Evolutionary conservation across 1,140 invertebrate genomes (phyloP), one percentile per base, ranked within the genome.

Genomic region (Plodia interpunctella): DNA sequence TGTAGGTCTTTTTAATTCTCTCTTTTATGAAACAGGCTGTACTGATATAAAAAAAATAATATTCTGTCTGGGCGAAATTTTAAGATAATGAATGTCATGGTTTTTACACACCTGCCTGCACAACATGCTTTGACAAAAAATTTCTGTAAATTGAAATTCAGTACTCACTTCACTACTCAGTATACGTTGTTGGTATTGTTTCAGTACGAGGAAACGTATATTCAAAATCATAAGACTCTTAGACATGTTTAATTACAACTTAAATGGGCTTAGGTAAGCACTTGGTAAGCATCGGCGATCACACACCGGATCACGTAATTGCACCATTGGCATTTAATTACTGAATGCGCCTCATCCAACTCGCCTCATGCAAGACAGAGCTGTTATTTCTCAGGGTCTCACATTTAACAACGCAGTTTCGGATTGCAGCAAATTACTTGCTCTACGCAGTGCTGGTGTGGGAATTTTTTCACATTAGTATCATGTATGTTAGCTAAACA

Each of bases 271-370:
- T 15, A 44, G 13, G 38, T 44, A 17, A 44, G 38, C 38, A 44
- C 30, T 15, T 15, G 13, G 38, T 44, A 17, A 44, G 38, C 38
- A 44, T 9, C 17, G 54, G 55, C 53, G 57, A n/a, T 44, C 35
- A 57, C 38, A 57, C 60, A 58, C 59, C 60, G 57, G 53, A 67
- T 68, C 60, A 54, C 38, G 62, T 65, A 71, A 74, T 74, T 74
- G 68, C 66, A 67, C 59, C 69, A 68, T 66, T 54, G 57, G 59
- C 55, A 57, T 66, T 54, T 72, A 69, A 74, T 74, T 72, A 57
- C 53, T 60, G 38, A 57, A 28, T 57, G 57, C 57, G 57, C 62
- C 65, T 63, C 65, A 59, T 68, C 60, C 52, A 68, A 63, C 62
- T 60, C 56, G 60, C 55, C 57, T 67, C 62, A 65, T 62, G 64